Percentiles rank a stretch among this genome's conserved stretches.
These are phyloP conservation scores for Anastatus disparis DNA, from an alignment of 1,140 invertebrate genomes.

Conservation along the genomic window DNA sequence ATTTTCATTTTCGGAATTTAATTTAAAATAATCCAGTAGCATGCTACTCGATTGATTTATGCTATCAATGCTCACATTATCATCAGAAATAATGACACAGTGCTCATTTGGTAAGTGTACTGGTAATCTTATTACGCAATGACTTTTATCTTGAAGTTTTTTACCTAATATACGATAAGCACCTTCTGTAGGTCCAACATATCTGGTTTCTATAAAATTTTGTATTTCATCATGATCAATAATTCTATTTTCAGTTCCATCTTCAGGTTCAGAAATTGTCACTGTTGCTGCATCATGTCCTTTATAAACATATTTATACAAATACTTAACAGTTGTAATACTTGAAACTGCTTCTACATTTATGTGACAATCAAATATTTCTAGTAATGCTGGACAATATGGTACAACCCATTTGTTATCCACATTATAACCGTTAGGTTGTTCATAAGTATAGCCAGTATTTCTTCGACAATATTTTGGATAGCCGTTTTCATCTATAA, in stretches of 20 bases:
- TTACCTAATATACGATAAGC: conserved; percentile 26
- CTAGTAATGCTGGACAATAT: conserved; percentile 14
- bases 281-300: no score
- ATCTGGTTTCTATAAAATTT: conserved; percentile 27
- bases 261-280: no score
- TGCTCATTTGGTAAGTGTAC: conserved; percentile 6
- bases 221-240: no score
- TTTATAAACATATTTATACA: no score
- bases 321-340: conserved; percentile 25
- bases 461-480: no score
- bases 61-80: not conserved
- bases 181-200: conserved; percentile 34
- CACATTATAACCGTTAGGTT: not conserved
- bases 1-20: not conserved
- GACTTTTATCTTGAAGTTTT: conserved; percentile 37
- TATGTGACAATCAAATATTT: no score
- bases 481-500: no score
- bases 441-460: not conserved
- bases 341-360: conserved; percentile 13
- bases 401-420: conserved; percentile 2
- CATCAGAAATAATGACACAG: not conserved
- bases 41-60: not conserved
- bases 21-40: no score
- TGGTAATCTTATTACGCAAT: conserved; percentile 15
- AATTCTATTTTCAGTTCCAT: conserved; percentile 11